These are phyloP conservation scores for Melierax canorus DNA, from an alignment of 2,113 vertebrate species.

Conservation along the genomic window DNA sequence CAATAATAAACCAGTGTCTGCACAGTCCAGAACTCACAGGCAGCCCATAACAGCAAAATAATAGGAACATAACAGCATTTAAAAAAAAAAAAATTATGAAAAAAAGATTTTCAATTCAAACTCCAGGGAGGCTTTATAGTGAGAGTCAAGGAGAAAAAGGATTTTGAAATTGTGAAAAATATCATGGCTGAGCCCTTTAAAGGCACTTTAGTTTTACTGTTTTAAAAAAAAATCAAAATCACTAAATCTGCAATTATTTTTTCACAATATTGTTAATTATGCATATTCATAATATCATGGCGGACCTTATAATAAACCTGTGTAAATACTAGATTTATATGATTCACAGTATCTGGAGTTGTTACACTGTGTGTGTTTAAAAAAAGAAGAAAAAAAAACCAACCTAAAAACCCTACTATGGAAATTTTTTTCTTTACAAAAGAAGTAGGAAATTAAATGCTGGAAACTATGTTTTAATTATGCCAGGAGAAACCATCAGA, in stretches of 20 bases:
- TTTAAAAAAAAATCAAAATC: conserved; percentile 55
- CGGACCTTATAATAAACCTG: conserved; percentile 67
- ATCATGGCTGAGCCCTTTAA: conserved; percentile 20
- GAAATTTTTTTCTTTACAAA: conserved; percentile 61
- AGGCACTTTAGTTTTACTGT: conserved; percentile 35
- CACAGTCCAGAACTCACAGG: conserved; percentile 43
- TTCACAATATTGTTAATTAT: conserved; percentile 75
- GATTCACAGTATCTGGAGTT: conserved; percentile 37
- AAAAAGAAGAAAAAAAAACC: not conserved
- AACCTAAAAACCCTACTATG: not conserved
- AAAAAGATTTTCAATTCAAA: conserved; percentile 43
- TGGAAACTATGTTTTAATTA: conserved; percentile 67
- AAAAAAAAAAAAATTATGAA: not conserved
- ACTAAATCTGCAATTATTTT: conserved; percentile 73
- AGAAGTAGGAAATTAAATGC: conserved; percentile 71
- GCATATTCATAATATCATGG: conserved; percentile 74
- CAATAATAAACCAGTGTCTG: conserved; percentile 61
- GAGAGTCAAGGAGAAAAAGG: conserved; percentile 10
- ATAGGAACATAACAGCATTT: not conserved
- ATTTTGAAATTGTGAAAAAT: conserved; percentile 56
- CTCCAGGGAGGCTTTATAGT: conserved; percentile 16
- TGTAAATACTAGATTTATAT: conserved; percentile 47
- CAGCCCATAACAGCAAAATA: conserved; percentile 34
- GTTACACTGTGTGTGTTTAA: not conserved
- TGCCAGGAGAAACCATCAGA: conserved; percentile 57